phyloP scores from a whole-genome alignment of 1,140 invertebrate species.

The Phenacoccus solenopsis region DNA sequence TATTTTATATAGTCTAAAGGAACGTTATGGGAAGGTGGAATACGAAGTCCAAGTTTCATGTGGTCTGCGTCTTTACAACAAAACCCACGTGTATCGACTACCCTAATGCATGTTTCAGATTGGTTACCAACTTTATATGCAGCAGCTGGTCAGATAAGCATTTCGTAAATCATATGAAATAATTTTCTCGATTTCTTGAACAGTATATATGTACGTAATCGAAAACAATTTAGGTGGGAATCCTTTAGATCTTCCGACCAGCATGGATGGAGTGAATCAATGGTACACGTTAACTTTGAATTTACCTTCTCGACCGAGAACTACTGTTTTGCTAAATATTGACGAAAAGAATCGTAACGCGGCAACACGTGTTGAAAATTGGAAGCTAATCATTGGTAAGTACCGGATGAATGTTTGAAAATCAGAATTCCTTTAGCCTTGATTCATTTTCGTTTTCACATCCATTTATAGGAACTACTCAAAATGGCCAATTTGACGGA shows the following conservation, averaged over 20 bases:
- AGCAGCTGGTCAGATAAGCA: constrained; percentile 32
- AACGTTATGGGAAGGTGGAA: constrained; percentile 57
- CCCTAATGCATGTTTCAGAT: constrained; percentile 52
- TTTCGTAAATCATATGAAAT: too few species aligned
- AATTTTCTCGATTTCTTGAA: too few species aligned
- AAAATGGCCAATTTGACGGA: constrained; percentile 30
- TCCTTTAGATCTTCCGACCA: constrained; percentile 33
- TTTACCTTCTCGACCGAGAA: constrained; percentile 33
- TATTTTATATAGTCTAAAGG: constrained; percentile 20
- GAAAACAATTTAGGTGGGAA: constrained; percentile 38
- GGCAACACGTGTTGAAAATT: constrained; percentile 33
- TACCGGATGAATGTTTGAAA: too few species aligned
- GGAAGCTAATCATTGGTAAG: constrained; percentile 39
- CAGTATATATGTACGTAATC: too few species aligned
- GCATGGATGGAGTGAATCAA: constrained; percentile 45
- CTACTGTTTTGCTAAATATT: constrained; percentile 36
- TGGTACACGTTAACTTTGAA: constrained; percentile 38
- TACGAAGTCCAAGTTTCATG: constrained; percentile 47
- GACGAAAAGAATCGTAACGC: constrained; percentile 37
- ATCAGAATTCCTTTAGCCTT: too few species aligned
- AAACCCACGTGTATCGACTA: constrained; percentile 36
- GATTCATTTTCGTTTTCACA: too few species aligned
- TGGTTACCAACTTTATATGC: constrained; percentile 55
- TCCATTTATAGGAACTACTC: constrained; percentile 32
- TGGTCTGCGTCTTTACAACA: constrained; percentile 44